A percentile compares a stretch with the other conserved stretches of the same genome.
phyloP scores from a whole-genome alignment of 2,113 vertebrate species.

The Chamaetylas fuelleborni region DNA sequence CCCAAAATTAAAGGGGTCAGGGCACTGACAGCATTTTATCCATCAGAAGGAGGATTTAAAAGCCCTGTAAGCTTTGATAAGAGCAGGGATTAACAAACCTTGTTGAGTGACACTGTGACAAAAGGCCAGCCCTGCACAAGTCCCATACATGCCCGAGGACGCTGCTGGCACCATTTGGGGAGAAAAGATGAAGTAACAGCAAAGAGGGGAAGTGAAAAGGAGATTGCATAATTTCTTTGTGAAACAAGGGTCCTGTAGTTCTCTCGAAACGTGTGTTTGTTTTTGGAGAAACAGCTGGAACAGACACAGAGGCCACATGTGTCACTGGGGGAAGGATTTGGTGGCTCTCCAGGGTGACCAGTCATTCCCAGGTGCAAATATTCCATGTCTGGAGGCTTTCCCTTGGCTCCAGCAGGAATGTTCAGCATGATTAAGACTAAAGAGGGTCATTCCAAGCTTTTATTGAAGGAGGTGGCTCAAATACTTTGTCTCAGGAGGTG shows the following conservation, averaged over 20 bases:
- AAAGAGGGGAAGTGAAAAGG: not conserved
- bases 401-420: not conserved
- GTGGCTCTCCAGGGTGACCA: not conserved
- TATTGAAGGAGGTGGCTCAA: not conserved
- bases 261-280: not conserved
- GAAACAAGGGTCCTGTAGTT: not conserved
- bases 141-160: not conserved
- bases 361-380: not conserved
- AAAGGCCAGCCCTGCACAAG: not conserved
- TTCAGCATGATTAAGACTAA: not conserved
- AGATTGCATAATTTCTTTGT: not conserved
- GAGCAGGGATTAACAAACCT: not conserved
- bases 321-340: not conserved
- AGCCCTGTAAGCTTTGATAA: not conserved
- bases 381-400: not conserved
- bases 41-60: not conserved
- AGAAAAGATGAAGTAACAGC: not conserved
- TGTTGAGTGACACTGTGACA: not conserved
- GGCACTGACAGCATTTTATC: not conserved
- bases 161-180: not conserved
- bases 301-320: fast-evolving
- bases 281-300: not conserved
- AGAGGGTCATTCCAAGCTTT: not conserved
- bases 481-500: not conserved
- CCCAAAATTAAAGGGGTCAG: not conserved